phyloP scores from a whole-genome alignment of 1,140 invertebrate species.

The Triops longicaudatus region DNA sequence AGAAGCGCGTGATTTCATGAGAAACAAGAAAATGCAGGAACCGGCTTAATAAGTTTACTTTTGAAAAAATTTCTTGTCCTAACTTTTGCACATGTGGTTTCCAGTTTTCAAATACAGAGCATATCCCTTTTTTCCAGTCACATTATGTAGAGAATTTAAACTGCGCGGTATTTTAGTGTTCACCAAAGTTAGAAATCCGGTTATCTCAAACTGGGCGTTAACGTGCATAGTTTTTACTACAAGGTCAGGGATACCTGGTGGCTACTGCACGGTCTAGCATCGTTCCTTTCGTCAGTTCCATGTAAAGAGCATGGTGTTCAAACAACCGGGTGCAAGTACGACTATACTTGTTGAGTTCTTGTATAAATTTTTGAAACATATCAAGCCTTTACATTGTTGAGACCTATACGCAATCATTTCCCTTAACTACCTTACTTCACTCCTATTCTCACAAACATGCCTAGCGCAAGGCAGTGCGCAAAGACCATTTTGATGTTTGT shows the following conservation, averaged over 20 bases:
- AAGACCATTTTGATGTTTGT: not conserved
- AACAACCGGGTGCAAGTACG: not conserved
- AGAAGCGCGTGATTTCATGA: constrained; percentile 23
- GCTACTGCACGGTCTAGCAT: not conserved
- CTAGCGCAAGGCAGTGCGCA: not conserved
- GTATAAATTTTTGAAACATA: not conserved
- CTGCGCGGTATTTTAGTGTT: not conserved
- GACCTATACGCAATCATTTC: no score
- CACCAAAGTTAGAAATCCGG: not conserved
- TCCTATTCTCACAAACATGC: not conserved
- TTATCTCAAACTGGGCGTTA: constrained; percentile 4
- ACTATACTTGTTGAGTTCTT: not conserved
- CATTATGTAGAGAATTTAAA: not conserved
- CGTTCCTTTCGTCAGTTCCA: not conserved
- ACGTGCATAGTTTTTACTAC: not conserved
- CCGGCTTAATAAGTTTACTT: not conserved
- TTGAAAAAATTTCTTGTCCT: no score
- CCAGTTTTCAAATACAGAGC: no score
- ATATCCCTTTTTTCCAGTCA: no score
- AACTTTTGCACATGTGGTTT: no score
- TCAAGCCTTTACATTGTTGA: not conserved
- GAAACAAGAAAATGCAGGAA: constrained; percentile 28
- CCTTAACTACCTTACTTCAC: no score
- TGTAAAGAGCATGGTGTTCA: not conserved
- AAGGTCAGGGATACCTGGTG: not conserved